Evolutionary conservation across 2,797 vertebrate species (phyloP).

Genomic region (Coregonus ussuriensis): DNA sequence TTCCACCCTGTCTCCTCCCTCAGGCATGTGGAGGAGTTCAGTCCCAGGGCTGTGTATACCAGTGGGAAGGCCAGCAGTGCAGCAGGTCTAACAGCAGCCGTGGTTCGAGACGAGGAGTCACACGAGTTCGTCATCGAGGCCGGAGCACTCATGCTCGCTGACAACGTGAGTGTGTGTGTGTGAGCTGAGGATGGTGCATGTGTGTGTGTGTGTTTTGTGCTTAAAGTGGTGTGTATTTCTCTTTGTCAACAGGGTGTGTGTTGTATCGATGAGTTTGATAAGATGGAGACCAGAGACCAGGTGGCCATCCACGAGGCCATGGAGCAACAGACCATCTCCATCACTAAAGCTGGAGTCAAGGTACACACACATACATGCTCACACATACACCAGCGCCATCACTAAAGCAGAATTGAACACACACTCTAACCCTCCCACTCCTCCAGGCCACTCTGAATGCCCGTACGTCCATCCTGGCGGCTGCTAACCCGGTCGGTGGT

Average conservation of each 20-base stretch:
- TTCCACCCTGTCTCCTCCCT: neutral
- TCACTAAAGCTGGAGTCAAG: slow-evolving; percentile 99
- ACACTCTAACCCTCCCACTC: slow-evolving; percentile 61
- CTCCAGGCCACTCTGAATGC: slow-evolving; percentile 94
- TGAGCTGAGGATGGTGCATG: fast-evolving
- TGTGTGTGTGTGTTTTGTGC: slow-evolving; percentile 5
- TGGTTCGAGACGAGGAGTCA: slow-evolving; percentile 95
- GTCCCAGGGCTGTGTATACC: slow-evolving; percentile 95
- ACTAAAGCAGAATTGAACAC: slow-evolving; percentile 73
- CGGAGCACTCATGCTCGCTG: slow-evolving; percentile 96
- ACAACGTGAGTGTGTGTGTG: slow-evolving; percentile 84
- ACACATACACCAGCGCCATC: slow-evolving; percentile 76
- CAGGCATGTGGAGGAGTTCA: slow-evolving; percentile 98
- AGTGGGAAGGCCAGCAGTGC: slow-evolving; percentile 96
- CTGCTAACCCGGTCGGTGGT: slow-evolving; percentile 91
- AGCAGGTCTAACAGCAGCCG: slow-evolving; percentile 93
- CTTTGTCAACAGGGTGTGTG: slow-evolving; percentile 86
- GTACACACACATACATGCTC: slow-evolving; percentile 61
- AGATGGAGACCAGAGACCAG: slow-evolving; percentile 95
- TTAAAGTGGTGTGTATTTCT: neutral
- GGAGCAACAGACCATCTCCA: slow-evolving; percentile 99
- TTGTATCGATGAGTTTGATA: slow-evolving; percentile 99
- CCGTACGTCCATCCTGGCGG: slow-evolving; percentile 96
- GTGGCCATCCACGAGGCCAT: slow-evolving; percentile 99
- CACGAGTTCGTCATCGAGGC: slow-evolving; percentile 98